A percentile compares a stretch with the other conserved stretches of the same genome.
Conservation (phyloP, 2,888 invertebrate species). For the Epistrophe eligans region DNA sequence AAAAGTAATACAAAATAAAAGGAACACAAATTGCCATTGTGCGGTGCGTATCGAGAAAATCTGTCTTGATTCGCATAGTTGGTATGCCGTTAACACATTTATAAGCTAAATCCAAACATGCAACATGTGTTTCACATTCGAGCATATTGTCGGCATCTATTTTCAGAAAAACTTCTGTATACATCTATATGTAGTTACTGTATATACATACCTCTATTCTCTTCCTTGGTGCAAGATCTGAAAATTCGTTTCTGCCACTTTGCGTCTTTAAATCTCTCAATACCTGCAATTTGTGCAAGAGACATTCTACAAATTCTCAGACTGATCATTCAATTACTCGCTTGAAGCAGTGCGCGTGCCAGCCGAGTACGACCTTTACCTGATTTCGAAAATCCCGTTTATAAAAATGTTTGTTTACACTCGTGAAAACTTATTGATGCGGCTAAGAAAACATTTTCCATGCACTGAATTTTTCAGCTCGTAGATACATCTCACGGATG, state of each 20-base stretch:
- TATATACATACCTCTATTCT: not conserved
- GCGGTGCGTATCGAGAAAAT: not conserved
- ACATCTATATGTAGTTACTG: too few relatives aligned
- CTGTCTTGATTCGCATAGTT: not conserved
- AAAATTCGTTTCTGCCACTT: slow-evolving; percentile 32
- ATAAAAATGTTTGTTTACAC: slow-evolving; percentile 26
- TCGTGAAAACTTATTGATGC: not conserved
- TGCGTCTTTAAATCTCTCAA: slow-evolving; percentile 25
- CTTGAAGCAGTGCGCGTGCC: slow-evolving; percentile 15
- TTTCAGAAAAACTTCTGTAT: slow-evolving; percentile 21
- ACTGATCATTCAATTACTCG: slow-evolving; percentile 24
- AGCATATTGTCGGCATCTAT: slow-evolving; percentile 37
- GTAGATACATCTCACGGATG: not conserved
- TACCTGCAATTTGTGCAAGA: slow-evolving; percentile 9
- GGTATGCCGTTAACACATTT: not conserved
- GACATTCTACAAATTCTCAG: slow-evolving; percentile 38
- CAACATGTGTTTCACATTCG: slow-evolving; percentile 60
- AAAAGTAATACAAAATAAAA: not conserved
- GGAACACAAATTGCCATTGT: not conserved
- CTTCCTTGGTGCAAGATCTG: not conserved
- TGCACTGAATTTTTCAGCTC: not conserved
- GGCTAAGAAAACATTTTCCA: slow-evolving; percentile 28
- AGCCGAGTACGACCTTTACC: slow-evolving; percentile 59
- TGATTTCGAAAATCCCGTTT: slow-evolving; percentile 52
- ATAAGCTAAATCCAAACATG: slow-evolving; percentile 35